Percentiles rank a stretch among this genome's conserved stretches.
Conservation (phyloP, 2,888 invertebrate species). For the Amaurobius ferox region DNA sequence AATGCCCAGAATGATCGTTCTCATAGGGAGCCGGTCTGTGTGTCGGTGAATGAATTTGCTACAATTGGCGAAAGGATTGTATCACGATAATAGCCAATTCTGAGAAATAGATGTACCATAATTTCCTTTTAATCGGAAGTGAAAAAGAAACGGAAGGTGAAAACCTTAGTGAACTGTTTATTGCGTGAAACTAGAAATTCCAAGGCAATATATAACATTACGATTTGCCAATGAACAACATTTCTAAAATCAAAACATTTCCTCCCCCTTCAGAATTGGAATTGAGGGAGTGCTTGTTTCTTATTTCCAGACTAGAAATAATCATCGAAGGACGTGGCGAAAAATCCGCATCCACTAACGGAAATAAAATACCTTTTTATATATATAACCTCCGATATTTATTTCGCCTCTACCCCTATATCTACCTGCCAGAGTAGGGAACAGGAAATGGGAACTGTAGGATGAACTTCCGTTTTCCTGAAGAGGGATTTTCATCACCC, state of each 20-base stretch:
- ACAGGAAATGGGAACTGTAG: conserved; percentile 14
- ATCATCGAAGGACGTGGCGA: conserved; percentile 9
- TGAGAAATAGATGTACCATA: no score
- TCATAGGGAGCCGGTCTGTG: no score
- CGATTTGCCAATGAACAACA: background rate
- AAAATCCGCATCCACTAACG: conserved; percentile 3
- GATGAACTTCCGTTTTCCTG: conserved; percentile 14
- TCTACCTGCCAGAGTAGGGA: background rate
- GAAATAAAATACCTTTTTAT: conserved; percentile 10
- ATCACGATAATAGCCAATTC: no score
- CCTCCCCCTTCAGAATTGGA: background rate
- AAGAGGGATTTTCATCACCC: conserved; percentile 15
- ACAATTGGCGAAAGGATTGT: no score
- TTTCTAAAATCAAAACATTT: background rate
- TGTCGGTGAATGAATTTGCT: no score
- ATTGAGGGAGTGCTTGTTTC: background rate
- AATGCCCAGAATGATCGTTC: no score
- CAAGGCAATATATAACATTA: background rate
- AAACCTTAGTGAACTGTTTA: no score
- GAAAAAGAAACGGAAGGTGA: no score
- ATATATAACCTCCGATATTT: conserved; percentile 8
- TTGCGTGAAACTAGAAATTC: no score
- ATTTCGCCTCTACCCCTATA: background rate
- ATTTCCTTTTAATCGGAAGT: no score
- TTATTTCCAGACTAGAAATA: conserved; percentile 7